Base-by-base conservation (phyloP, 2,797 vertebrate species). In the Betta splendens region DNA sequence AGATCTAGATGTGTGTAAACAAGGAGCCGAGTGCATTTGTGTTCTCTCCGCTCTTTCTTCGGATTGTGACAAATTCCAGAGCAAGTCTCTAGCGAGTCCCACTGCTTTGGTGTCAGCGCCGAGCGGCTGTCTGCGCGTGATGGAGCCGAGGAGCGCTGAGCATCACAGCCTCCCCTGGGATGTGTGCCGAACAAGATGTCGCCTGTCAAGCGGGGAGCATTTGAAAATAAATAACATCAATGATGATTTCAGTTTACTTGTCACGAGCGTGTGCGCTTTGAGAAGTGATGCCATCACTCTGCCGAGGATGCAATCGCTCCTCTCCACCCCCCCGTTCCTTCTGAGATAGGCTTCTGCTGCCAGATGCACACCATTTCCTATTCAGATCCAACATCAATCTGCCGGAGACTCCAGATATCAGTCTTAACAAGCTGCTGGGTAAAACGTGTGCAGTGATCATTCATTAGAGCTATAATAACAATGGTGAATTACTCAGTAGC, bases 151-250 rank as follows among this genome's bases (percentile, higher is more conserved):
- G 73, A 83, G 79, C 55, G 77, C 79, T 55, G 80, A 81, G 81
- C 83, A 73, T 67, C 65, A 72, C 77, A 69, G 72, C 85, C 86
- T 89, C 91, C 89, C 92, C 53, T 75, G 91, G 89, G 92, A 93
- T 78, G 69, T 36, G 64, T 76, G 74, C 70, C 72, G 87, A 93
- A 91, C 91, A 93, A 93, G 92, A 93, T 93, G 92, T 92, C 86
- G 90, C 87, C 89, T 93, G 92, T 93, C 91, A 92, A 91, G 89
- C 79, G 83, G 69, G 83, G 79, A 89, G 77, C 87, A 87, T 92
- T 91, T 91, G 91, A 91, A 91, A 92, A 93, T 92, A 92, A 92
- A 92, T 92, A 93, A 92, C 91, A 92, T 91, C 91, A 90, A 89
- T 89, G 90, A 91, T 91, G 90, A 92, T 93, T 92, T 91, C 82